A percentile compares a stretch with the other conserved stretches of the same genome.
These are phyloP conservation scores for Rhea americana DNA, from an alignment of 2,113 vertebrate species.

Conservation along the genomic window DNA sequence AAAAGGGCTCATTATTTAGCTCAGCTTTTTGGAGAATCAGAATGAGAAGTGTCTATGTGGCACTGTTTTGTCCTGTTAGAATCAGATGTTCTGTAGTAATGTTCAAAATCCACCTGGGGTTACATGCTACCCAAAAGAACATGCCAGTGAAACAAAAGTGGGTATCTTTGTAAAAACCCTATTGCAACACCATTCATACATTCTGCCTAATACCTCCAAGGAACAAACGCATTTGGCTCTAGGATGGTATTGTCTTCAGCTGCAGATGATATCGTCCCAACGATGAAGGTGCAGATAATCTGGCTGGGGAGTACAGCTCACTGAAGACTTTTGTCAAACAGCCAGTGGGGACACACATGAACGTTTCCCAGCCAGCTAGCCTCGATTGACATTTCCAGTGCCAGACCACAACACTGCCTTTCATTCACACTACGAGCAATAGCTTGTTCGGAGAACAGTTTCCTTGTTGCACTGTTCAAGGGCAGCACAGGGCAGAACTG, in stretches of 20 bases:
- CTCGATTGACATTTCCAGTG: not conserved
- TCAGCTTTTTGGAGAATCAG: not conserved
- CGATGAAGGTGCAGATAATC: not conserved
- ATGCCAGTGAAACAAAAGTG: not conserved
- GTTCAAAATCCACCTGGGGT: not conserved
- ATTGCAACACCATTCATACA: fast-evolving
- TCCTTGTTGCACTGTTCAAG: not conserved
- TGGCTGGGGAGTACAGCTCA: not conserved
- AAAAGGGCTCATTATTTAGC: not conserved
- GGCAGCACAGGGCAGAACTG: not conserved
- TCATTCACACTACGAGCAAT: not conserved
- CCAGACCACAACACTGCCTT: not conserved
- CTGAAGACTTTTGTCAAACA: not conserved
- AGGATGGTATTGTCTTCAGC: too few species aligned
- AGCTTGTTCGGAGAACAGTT: not conserved
- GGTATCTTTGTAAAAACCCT: not conserved
- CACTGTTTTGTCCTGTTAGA: not conserved
- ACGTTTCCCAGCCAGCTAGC: not conserved
- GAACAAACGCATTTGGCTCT: not conserved
- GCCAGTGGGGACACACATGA: not conserved
- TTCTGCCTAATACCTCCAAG: not conserved
- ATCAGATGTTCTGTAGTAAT: not conserved
- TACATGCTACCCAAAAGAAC: not conserved
- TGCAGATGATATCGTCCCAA: too few species aligned
- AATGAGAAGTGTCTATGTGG: not conserved